Conservation (phyloP, 1,140 invertebrate genomes). For the Bombus waltoni region DNA sequence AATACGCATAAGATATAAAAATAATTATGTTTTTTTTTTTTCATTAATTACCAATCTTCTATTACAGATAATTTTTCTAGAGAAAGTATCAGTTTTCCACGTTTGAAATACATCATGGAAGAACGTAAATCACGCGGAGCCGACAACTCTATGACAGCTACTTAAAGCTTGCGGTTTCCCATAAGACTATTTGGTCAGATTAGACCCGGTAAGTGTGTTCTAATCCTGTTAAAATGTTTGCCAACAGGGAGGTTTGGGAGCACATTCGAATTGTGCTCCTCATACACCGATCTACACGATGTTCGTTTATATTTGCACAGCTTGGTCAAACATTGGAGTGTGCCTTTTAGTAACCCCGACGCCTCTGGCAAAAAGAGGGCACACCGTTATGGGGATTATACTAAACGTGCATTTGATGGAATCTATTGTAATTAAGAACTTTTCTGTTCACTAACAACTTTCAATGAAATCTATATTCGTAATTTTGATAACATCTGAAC, state of each 20-base stretch:
- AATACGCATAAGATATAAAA: background rate
- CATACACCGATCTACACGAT: conserved; percentile 71
- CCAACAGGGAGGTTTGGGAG: conserved; percentile 72
- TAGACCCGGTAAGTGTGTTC: conserved; percentile 77
- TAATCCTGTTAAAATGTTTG: conserved; percentile 83
- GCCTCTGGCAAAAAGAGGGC: conserved; percentile 74
- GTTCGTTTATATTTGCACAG: conserved; percentile 80
- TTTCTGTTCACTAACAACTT: background rate
- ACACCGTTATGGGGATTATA: conserved; percentile 71
- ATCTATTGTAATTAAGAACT: conserved; percentile 14
- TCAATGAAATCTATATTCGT: background rate
- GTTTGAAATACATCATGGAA: conserved; percentile 15
- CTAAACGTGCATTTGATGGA: conserved; percentile 33
- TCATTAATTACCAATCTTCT: too few relatives aligned
- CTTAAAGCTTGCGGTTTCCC: conserved; percentile 75
- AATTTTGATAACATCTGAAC: background rate
- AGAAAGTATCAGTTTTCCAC: background rate
- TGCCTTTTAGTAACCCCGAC: conserved; percentile 78
- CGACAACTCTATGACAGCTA: conserved; percentile 77
- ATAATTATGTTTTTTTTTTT: background rate
- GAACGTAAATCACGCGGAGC: conserved; percentile 68
- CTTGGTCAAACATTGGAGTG: conserved; percentile 81
- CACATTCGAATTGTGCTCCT: conserved; percentile 72
- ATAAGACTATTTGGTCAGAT: conserved; percentile 77
- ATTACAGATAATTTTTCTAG: background rate